Base-by-base conservation (phyloP, 2,113 vertebrate species). In the Nannospalax galili region DNA sequence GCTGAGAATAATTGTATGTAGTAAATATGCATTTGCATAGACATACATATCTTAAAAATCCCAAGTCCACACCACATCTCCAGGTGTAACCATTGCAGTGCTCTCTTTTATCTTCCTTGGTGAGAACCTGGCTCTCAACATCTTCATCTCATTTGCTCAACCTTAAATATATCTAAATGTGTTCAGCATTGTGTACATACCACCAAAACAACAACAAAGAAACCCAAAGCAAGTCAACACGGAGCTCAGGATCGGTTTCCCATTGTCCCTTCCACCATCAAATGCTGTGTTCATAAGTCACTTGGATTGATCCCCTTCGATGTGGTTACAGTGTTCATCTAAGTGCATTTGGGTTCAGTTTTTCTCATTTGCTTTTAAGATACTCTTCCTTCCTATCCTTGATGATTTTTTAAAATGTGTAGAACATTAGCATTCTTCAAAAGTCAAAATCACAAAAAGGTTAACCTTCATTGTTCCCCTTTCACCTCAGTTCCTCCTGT, bases 401-500 rank as follows among this genome's bases (percentile, higher is more conserved):
- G n/a, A n/a, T n/a, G n/a, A n/a, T n/a, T n/a, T n/a, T n/a, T n/a
- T n/a, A n/a, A n/a, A n/a, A n/a, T n/a, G n/a, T n/a, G n/a, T n/a
- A n/a, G n/a, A 60, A 64, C 67, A 82, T 65, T 58, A 79, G 26
- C 24, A 52, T 40, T 69, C 20, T n/a, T 30, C 42, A 72, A 74
- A 89, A 92, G 67, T 84, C 28, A 92, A 91, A 91, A 91, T n/a
- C 7, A 60, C 37, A 91, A 84, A 90, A 42, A 56, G 1, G 4
- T 87, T 30, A 86, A 88, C 65, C 74, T 26, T 75, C 64, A 40
- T 20, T 42, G 20, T 26, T n/a, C 26, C 3, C 40, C 35, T 64
- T 75, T 84, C 11, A 62, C 28, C n/a, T 40, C 26, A 58, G 10
- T 67, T 30, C 56, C 45, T 52, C 20, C 45, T 30, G 2, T 1